These are phyloP conservation scores for Heterotis niloticus DNA, from an alignment of 2,113 vertebrate genomes.

Conservation along the genomic window DNA sequence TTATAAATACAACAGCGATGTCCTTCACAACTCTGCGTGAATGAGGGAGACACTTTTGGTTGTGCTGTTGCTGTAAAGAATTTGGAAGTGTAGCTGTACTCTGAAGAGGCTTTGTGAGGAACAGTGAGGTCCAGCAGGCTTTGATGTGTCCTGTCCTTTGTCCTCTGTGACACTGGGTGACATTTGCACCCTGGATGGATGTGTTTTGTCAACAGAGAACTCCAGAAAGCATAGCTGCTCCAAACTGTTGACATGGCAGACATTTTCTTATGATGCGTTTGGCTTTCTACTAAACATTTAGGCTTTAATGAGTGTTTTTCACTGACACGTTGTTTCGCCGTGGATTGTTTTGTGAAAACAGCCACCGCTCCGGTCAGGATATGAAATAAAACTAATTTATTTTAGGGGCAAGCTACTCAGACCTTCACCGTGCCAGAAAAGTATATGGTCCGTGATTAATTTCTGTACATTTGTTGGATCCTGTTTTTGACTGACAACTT, in stretches of 20 bases:
- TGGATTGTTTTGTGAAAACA: neutral
- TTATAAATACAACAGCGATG: neutral
- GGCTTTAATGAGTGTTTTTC: neutral
- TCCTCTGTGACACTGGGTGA: neutral
- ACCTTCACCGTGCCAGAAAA: too few species aligned
- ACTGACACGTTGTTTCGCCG: neutral
- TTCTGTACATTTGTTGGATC: neutral
- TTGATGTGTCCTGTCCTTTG: conserved; percentile 13
- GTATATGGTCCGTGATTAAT: neutral
- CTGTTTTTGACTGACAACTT: neutral
- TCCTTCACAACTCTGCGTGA: neutral
- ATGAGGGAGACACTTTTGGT: neutral
- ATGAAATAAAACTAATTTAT: neutral
- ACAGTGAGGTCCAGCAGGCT: neutral
- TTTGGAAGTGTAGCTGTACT: neutral
- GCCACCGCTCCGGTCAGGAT: neutral
- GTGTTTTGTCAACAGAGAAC: neutral
- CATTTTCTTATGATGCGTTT: neutral
- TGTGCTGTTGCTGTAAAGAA: too few species aligned
- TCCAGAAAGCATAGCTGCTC: neutral
- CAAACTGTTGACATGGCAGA: neutral
- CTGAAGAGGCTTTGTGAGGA: conserved; percentile 3
- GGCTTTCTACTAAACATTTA: conserved; percentile 8
- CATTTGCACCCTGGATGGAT: neutral
- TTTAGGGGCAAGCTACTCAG: neutral